A percentile compares a stretch with the other conserved stretches of the same genome.
Evolutionary conservation across 1,140 invertebrate genomes (phyloP).

Genomic region (Diachasmimorpha longicaudata): DNA sequence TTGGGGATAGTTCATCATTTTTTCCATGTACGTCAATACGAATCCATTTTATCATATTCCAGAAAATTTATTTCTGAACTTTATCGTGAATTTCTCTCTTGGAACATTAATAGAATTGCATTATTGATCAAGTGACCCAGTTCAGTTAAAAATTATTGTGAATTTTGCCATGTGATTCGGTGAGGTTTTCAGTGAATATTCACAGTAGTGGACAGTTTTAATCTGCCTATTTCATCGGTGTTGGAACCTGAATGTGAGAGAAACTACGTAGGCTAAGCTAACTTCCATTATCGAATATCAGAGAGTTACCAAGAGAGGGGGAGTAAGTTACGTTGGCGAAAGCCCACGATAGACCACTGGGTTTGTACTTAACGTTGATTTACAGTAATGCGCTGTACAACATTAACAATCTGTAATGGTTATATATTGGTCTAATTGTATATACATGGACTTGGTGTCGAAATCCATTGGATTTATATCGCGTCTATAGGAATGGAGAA

Average conservation of each 20-base stretch:
- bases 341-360: conserved; percentile 47
- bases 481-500: too few relatives aligned
- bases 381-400: conserved; percentile 51
- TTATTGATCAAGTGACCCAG: not conserved
- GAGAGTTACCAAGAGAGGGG: conserved; percentile 27
- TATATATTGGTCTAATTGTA: conserved; percentile 38
- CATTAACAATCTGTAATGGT: conserved; percentile 54
- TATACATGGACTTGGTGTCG: conserved; percentile 13
- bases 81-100: too few relatives aligned
- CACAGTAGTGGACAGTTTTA: not conserved
- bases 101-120: too few relatives aligned
- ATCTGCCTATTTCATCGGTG: not conserved
- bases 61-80: too few relatives aligned
- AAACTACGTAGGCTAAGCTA: conserved; percentile 17
- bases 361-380: conserved; percentile 52
- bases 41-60: too few relatives aligned
- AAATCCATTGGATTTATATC: not conserved
- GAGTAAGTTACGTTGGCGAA: conserved; percentile 45
- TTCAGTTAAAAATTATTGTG: not conserved
- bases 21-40: too few relatives aligned
- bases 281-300: conserved; percentile 46
- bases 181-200: not conserved
- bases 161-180: not conserved
- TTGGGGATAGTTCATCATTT: too few relatives aligned
- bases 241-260: not conserved